Base-by-base conservation (phyloP, 2,113 vertebrate species). In the Dermatemys mawii region DNA sequence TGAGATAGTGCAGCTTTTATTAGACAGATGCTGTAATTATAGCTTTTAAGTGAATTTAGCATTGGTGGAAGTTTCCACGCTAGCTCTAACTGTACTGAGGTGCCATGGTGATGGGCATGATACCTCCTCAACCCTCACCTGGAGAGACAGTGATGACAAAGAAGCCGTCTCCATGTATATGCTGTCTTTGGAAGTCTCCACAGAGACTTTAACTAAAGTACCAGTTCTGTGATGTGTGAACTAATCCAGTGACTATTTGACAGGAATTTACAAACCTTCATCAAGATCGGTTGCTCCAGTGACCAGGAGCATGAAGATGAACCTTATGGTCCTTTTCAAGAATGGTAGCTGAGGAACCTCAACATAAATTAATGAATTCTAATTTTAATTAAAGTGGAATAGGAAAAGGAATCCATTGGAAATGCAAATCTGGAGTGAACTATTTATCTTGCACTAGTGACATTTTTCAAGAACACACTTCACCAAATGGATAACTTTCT, bases 371-470 rank as follows among this genome's bases (percentile, higher is more conserved):
- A 35, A 38, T 29, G 75, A 92, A 50, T 95, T 48, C 38, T 55
- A 24, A 41, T 41, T 10, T 35, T 75, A 44, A 44, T 41, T 14
- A 12, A 79, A 76, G 49, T 53, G 73, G 12, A 50, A 51, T 41
- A 32, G 78, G 48, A 24, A 79, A 86, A 67, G 22, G 83, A 88
- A 87, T 10, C 51, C 5, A 44, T 12, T 76, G 38, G 48, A 81
- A 67, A 7, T 63, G 44, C 84, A 93, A 86, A 86, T 89, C 81
- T 96, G 88, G 55, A 85, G 81, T 44, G 51, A 83, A 49, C 6
- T 17, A 16, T 78, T 85, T 85, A 46, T 29, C 86, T 80, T 92
- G 73, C n/a, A 73, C 3, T 78, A 13, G 73, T 26, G 26, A 5
- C 84, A 5, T 55, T 35, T 35, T 94, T 83, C 53, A 24, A 51